Evolutionary conservation across 2,113 vertebrate genomes (phyloP), one percentile per base, ranked within the genome.

Genomic region (Chloropsis cyanopogon): DNA sequence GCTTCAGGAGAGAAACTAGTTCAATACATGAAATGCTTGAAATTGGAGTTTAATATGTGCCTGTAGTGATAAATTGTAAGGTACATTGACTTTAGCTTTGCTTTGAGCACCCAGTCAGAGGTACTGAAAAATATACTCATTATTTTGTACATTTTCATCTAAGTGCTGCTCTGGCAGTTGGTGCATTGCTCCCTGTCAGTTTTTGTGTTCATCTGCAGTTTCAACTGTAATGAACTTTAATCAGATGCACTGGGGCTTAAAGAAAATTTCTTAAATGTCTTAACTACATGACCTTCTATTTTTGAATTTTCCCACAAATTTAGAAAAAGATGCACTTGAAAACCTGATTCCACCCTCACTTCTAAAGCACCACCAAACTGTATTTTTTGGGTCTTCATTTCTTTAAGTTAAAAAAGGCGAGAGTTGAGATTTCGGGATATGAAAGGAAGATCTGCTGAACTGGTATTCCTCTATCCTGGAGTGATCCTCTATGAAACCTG

Each of bases 141-240:
- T 96, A 87, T 70, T 93, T 94, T 70, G 8, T 49, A 81, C 3
- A 0, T 91, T 91, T 92, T 82, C 52, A 46, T 72, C 44, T 26
- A 22, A 82, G 46, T 20, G n/a, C 47, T 26, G 25, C 22, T 82
- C 39, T 61, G 24, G 15, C 11, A 21, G n/a, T 54, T 84, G 66
- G 35, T 71, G 41, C 2, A 0, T 69, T 14, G 10, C 31, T 75
- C 33, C 13, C 24, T 75, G 65, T 70, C 87, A 92, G 64, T 83
- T 88, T 63, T 53, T 73, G n/a, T 87, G 72, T 17, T 79, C 86
- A 49, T 61, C 52, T 66, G 14, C 2, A 21, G 13, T 66, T 93
- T 86, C n/a, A 88, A 41, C 33, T 88, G 31, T 86, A 92, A 86
- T 37, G 31, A 82, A 63, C 44, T 92, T 96, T 81, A 93, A 82